A percentile compares a stretch with the other conserved stretches of the same genome.
Evolutionary conservation across 2,113 vertebrate species (phyloP).

Genomic region (Oxyura jamaicensis): DNA sequence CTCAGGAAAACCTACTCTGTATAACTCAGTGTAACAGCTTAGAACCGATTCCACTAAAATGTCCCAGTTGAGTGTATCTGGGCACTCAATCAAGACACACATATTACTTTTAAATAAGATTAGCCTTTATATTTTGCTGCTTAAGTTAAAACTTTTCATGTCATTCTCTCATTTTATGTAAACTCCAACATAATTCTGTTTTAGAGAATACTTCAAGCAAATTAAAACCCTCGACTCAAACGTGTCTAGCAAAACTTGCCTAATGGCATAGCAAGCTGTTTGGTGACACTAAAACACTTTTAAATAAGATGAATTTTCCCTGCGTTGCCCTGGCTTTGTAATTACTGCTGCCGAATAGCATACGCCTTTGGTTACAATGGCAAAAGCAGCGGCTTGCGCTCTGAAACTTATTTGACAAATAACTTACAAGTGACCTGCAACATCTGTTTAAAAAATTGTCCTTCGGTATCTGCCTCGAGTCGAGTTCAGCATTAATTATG

Average conservation of each 20-base stretch:
- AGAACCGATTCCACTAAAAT: slow-evolving; percentile 81
- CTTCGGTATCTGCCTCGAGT: slow-evolving; percentile 30
- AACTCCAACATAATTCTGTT: slow-evolving; percentile 83
- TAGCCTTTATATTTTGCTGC: slow-evolving; percentile 87
- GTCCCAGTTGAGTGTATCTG: slow-evolving; percentile 83
- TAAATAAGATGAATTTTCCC: slow-evolving; percentile 80
- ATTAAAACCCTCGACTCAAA: slow-evolving; percentile 82
- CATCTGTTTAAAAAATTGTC: slow-evolving; percentile 51
- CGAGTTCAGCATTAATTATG: slow-evolving; percentile 22
- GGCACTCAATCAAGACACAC: slow-evolving; percentile 86
- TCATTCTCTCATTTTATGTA: slow-evolving; percentile 86
- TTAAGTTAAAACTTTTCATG: slow-evolving; percentile 89
- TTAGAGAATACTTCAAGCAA: slow-evolving; percentile 81
- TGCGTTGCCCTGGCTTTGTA: slow-evolving; percentile 73
- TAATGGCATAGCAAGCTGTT: slow-evolving; percentile 72
- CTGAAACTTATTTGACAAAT: slow-evolving; percentile 55
- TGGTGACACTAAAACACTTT: slow-evolving; percentile 76
- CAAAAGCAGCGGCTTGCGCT: slow-evolving; percentile 66
- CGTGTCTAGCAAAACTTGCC: slow-evolving; percentile 74
- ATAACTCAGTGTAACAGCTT: slow-evolving; percentile 82
- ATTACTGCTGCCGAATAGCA: slow-evolving; percentile 53
- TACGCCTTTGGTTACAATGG: slow-evolving; percentile 55
- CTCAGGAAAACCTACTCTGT: slow-evolving; percentile 80
- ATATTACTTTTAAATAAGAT: slow-evolving; percentile 89
- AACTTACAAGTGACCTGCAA: slow-evolving; percentile 57